These are phyloP conservation scores for Tangara arthus DNA, from an alignment of 2,797 vertebrate species.

Conservation along the genomic window DNA sequence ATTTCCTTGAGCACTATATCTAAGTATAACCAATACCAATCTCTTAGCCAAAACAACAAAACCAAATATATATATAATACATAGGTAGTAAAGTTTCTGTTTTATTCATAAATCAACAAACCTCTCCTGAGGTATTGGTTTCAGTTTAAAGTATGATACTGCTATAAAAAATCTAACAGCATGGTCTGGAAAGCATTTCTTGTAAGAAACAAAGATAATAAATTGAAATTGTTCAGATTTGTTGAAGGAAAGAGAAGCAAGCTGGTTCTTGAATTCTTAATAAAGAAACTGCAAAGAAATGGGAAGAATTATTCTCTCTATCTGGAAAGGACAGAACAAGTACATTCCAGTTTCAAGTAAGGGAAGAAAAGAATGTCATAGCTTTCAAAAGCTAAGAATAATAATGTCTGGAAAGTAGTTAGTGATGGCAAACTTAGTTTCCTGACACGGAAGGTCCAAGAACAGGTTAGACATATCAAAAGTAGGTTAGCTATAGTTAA, in stretches of 20 bases:
- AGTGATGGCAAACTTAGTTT: neutral
- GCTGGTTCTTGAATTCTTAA: neutral
- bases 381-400: neutral
- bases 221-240: neutral
- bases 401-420: neutral
- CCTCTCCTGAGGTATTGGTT: neutral
- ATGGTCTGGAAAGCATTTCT: neutral
- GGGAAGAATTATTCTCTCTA: neutral
- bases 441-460: neutral
- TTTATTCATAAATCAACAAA: neutral
- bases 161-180: neutral
- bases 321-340: neutral
- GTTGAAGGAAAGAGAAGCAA: neutral
- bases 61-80: neutral
- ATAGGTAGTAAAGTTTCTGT: neutral
- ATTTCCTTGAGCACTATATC: neutral
- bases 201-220: neutral
- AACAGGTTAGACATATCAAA: neutral
- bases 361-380: neutral
- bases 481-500: neutral
- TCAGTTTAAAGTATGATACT: neutral
- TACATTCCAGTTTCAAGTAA: neutral
- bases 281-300: neutral
- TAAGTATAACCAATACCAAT: neutral
- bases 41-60: neutral